phyloP scores from a whole-genome alignment of 2,888 invertebrate genomes.

The Thecocarcelia acutangulata region DNA sequence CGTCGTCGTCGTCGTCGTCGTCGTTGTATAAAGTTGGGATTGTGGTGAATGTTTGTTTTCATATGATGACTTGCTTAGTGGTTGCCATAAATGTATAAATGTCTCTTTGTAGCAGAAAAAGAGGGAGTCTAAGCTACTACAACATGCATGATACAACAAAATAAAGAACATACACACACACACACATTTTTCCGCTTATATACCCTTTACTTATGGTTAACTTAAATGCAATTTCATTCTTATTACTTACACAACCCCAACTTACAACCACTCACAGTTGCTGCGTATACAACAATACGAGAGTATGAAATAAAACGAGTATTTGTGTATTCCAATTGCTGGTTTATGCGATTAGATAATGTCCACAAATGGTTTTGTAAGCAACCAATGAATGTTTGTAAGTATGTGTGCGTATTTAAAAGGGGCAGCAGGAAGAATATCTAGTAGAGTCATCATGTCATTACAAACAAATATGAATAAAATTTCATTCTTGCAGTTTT shows the following conservation, averaged over 20 bases:
- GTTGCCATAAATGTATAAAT: slow-evolving; percentile 53
- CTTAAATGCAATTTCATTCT: slow-evolving; percentile 28
- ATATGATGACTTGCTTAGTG: slow-evolving; percentile 56
- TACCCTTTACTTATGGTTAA: slow-evolving; percentile 27
- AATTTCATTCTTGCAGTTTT: not conserved
- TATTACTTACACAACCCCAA: slow-evolving; percentile 17
- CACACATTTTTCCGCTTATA: slow-evolving; percentile 23
- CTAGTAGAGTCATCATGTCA: slow-evolving; percentile 61
- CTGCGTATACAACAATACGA: not conserved
- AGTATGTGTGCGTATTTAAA: not conserved
- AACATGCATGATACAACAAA: slow-evolving; percentile 15
- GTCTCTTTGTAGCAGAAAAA: not conserved
- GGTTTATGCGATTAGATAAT: slow-evolving; percentile 68
- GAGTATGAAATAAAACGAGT: not conserved
- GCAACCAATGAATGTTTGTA: slow-evolving; percentile 4
- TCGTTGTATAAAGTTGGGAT: slow-evolving; percentile 32
- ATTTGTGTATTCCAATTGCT: slow-evolving; percentile 47
- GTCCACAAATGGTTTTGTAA: slow-evolving; percentile 68
- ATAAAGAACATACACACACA: slow-evolving; percentile 11
- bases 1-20: slow-evolving; percentile 15
- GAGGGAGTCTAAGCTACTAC: no score
- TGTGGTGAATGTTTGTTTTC: slow-evolving; percentile 42
- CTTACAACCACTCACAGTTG: not conserved
- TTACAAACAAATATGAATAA: slow-evolving; percentile 45
- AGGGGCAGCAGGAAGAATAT: not conserved